These are phyloP conservation scores for Paratilapia polleni DNA, from an alignment of 2,113 vertebrate genomes.

Conservation along the genomic window DNA sequence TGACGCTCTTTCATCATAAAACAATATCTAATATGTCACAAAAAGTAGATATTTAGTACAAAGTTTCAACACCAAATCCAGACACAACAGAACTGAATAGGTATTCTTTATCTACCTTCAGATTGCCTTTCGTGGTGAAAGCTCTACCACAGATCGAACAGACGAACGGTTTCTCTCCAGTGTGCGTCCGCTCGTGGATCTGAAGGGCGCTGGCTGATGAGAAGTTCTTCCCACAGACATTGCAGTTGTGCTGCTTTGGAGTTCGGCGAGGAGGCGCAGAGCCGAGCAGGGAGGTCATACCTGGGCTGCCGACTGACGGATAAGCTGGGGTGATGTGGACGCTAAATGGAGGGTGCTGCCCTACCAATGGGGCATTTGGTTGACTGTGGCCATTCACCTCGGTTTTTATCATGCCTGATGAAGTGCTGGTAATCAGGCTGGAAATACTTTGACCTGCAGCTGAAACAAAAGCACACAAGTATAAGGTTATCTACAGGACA, in stretches of 20 bases:
- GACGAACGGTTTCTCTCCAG: conserved; percentile 97
- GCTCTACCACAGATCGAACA: conserved; percentile 97
- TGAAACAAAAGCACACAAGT: conserved; percentile 78
- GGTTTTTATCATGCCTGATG: conserved; percentile 85
- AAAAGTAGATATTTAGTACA: too few relatives aligned
- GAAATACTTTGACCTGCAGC: conserved; percentile 86
- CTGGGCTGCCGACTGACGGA: conserved; percentile 84
- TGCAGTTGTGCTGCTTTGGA: conserved; percentile 98
- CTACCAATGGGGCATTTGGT: conserved; percentile 83
- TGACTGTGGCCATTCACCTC: conserved; percentile 92
- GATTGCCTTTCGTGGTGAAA: conserved; percentile 99
- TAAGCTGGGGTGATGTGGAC: conserved; percentile 86
- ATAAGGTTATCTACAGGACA: neutral
- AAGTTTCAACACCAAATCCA: neutral
- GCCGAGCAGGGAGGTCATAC: conserved; percentile 88
- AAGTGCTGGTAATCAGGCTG: conserved; percentile 81
- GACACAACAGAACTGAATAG: neutral
- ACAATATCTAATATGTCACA: too few relatives aligned
- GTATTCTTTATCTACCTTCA: conserved; percentile 84
- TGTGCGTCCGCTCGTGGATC: conserved; percentile 99
- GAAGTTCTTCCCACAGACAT: conserved; percentile 97
- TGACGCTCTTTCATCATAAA: neutral
- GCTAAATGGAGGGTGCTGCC: conserved; percentile 84
- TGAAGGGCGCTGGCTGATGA: conserved; percentile 98
- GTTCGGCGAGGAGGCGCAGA: conserved; percentile 87